These are phyloP conservation scores for Argya squamiceps DNA, from an alignment of 2,797 vertebrate species.

Conservation along the genomic window DNA sequence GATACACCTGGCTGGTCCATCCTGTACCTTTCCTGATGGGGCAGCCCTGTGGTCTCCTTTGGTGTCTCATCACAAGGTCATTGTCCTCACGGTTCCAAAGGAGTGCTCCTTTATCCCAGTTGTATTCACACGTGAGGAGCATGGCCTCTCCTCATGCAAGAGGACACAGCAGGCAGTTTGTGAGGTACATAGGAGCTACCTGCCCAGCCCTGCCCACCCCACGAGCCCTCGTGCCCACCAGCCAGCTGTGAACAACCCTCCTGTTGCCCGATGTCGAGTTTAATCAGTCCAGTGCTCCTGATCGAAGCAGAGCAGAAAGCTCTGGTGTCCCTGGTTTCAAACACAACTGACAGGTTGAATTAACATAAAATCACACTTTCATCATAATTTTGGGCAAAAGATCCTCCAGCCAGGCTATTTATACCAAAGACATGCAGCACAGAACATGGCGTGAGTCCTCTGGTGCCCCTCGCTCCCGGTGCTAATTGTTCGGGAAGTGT, in stretches of 20 bases:
- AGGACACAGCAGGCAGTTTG: background rate
- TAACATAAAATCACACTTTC: constrained; percentile 57
- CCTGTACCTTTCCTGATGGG: background rate
- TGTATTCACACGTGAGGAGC: rapidly evolving
- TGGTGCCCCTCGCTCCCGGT: background rate
- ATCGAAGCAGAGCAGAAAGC: background rate
- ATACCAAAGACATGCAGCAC: background rate
- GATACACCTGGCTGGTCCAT: background rate
- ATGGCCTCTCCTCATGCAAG: background rate
- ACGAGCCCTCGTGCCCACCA: background rate
- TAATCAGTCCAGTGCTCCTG: background rate
- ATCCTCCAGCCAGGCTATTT: constrained; percentile 51
- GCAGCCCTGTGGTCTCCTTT: background rate
- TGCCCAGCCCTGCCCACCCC: background rate
- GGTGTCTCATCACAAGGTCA: background rate
- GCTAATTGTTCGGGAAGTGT: constrained; percentile 49
- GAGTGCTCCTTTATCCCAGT: background rate
- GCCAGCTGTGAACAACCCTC: background rate
- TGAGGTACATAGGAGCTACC: background rate
- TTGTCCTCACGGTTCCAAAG: rapidly evolving
- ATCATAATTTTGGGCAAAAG: constrained; percentile 30
- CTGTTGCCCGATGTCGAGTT: background rate
- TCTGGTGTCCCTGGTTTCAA: constrained; percentile 29
- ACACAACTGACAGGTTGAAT: constrained; percentile 68
- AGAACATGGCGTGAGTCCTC: background rate